phyloP scores from a whole-genome alignment of 2,888 invertebrate species.

The Clanis bilineata region DNA sequence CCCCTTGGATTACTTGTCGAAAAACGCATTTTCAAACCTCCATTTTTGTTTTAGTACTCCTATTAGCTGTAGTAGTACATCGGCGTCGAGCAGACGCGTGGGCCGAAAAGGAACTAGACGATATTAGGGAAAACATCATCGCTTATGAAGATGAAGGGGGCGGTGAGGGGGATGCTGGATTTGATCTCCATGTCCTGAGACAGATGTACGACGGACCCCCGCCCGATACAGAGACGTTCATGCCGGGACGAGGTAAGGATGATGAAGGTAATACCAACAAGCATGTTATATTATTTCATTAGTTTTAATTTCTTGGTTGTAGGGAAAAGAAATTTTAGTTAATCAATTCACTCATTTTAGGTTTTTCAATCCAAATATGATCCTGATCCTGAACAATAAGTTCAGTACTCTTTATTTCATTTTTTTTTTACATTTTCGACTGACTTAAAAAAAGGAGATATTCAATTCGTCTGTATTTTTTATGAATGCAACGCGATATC shows the following conservation, averaged over 20 bases:
- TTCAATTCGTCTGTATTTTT: too few relatives aligned
- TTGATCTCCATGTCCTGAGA: constrained; percentile 91
- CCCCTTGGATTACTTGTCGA: too few relatives aligned
- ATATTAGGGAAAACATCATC: constrained; percentile 98
- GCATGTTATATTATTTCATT: not conserved
- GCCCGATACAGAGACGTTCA: constrained; percentile 77
- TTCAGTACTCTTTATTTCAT: too few relatives aligned
- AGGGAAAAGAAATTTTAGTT: too few relatives aligned
- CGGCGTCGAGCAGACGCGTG: constrained; percentile 92
- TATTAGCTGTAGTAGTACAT: constrained; percentile 96
- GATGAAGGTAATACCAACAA: not conserved
- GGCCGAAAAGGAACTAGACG: constrained; percentile 95
- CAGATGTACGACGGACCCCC: constrained; percentile 84
- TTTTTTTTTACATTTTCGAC: too few relatives aligned
- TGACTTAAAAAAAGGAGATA: too few relatives aligned
- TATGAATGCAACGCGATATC: too few relatives aligned
- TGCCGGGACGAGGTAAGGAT: constrained; percentile 75
- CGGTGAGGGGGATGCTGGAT: constrained; percentile 97
- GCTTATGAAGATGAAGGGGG: constrained; percentile 99
- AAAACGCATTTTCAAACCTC: not conserved
- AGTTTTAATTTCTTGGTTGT: too few relatives aligned
- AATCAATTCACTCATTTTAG: too few relatives aligned
- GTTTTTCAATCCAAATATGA: too few relatives aligned
- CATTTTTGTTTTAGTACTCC: constrained; percentile 84
- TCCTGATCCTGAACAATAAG: too few relatives aligned